These are phyloP conservation scores for Bradysia coprophila DNA, from an alignment of 1,140 invertebrate species.

Conservation along the genomic window DNA sequence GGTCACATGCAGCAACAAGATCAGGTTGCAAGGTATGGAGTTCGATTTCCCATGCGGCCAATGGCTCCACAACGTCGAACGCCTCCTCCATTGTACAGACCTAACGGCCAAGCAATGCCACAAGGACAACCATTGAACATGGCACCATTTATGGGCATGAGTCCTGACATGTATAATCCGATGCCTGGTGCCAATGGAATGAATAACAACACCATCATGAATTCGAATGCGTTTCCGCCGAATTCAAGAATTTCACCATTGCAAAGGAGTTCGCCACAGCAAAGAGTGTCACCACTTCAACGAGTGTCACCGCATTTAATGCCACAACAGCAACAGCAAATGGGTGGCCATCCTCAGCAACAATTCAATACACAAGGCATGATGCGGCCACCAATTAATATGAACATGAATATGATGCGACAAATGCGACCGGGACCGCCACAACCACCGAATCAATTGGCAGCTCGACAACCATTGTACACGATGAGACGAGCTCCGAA, in stretches of 20 bases:
- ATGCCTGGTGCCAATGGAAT: background rate
- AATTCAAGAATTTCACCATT: background rate
- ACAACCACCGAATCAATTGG: no score
- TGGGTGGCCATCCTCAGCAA: conserved; percentile 10
- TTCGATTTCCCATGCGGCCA: background rate
- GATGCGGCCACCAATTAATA: background rate
- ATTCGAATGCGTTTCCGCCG: background rate
- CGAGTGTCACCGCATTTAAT: conserved; percentile 7
- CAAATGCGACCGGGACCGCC: background rate
- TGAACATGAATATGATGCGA: background rate
- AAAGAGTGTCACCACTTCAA: conserved; percentile 7
- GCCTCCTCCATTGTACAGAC: background rate
- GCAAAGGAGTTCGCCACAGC: conserved; percentile 7
- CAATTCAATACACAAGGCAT: conserved; percentile 4
- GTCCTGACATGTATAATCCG: conserved; percentile 2
- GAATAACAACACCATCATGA: background rate
- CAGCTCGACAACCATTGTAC: background rate
- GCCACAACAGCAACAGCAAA: conserved; percentile 4
- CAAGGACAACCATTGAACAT: conserved; percentile 1
- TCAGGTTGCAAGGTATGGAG: background rate
- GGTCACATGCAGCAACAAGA: background rate
- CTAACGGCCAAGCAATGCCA: background rate
- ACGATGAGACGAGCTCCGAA: conserved; percentile 1
- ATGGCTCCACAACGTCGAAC: background rate
- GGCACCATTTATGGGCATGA: conserved; percentile 1